Conservation (phyloP, 2,797 vertebrate species). For the Pipistrellus pygmaeus region DNA sequence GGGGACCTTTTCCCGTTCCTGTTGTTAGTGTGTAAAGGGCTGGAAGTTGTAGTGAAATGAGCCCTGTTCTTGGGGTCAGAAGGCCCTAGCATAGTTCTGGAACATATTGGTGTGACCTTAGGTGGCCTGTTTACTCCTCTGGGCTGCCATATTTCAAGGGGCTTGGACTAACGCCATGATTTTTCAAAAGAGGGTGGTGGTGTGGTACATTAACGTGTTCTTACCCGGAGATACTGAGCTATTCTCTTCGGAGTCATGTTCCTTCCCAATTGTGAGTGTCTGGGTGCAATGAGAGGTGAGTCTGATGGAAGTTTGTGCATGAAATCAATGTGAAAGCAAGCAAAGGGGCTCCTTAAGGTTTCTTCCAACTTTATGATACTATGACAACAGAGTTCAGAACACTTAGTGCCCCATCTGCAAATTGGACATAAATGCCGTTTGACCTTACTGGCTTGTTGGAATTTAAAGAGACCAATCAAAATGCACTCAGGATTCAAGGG, state of each 20-base stretch:
- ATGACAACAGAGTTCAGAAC: not conserved
- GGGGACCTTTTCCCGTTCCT: not conserved
- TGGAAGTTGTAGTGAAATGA: not conserved
- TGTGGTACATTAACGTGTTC: not conserved
- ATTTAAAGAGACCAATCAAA: slow-evolving; percentile 46
- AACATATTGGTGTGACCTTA: not conserved
- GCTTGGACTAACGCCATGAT: not conserved
- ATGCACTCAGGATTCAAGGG: not conserved
- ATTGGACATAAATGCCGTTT: not conserved
- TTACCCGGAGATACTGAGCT: not conserved
- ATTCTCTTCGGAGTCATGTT: not conserved
- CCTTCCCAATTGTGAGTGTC: not conserved
- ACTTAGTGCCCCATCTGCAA: not conserved
- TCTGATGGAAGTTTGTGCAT: not conserved
- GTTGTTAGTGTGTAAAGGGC: not conserved
- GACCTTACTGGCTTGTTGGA: not conserved
- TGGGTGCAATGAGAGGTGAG: not conserved
- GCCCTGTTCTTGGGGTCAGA: not conserved
- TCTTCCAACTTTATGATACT: slow-evolving; percentile 14
- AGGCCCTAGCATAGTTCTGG: not conserved
- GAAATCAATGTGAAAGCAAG: not conserved
- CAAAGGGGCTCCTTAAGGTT: not conserved
- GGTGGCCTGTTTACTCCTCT: not conserved
- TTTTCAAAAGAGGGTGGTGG: not conserved
- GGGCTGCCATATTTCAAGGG: not conserved